Conservation (phyloP, 2,113 vertebrate genomes). For the Brachyistius frenatus region DNA sequence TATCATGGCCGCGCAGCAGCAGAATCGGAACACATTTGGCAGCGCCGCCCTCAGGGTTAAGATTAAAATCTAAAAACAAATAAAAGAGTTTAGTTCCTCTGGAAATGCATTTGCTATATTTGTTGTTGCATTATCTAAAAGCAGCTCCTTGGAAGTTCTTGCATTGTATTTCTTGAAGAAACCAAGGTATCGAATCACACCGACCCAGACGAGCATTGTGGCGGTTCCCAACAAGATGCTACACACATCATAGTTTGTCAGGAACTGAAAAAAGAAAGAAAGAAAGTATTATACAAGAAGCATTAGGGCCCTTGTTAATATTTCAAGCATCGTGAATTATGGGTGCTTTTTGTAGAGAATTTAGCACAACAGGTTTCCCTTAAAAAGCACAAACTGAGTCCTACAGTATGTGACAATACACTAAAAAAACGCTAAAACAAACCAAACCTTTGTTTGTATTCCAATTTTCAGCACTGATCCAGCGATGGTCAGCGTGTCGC, state of each 20-base stretch:
- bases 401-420: not conserved
- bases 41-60: slow-evolving; percentile 90
- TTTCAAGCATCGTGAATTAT: not conserved
- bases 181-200: slow-evolving; percentile 93
- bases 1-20: slow-evolving; percentile 95
- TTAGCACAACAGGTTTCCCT: not conserved
- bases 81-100: not conserved
- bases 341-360: not conserved
- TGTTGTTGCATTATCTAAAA: not conserved
- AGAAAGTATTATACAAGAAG: not conserved
- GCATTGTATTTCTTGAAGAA: slow-evolving; percentile 98
- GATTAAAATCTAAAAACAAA: slow-evolving; percentile 74
- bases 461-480: slow-evolving; percentile 95
- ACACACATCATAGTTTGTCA: slow-evolving; percentile 93
- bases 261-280: slow-evolving; percentile 81
- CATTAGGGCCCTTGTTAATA: not conserved
- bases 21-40: slow-evolving; percentile 92
- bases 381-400: not conserved
- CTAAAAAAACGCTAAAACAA: not conserved
- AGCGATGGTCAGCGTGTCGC: slow-evolving; percentile 89
- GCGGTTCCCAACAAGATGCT: slow-evolving; percentile 94
- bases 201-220: slow-evolving; percentile 94
- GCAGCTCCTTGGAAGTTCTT: slow-evolving; percentile 66
- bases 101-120: not conserved
- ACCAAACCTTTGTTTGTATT: slow-evolving; percentile 92